Base-by-base conservation (phyloP, 2,888 invertebrate species). In the Tipula vernalis region DNA sequence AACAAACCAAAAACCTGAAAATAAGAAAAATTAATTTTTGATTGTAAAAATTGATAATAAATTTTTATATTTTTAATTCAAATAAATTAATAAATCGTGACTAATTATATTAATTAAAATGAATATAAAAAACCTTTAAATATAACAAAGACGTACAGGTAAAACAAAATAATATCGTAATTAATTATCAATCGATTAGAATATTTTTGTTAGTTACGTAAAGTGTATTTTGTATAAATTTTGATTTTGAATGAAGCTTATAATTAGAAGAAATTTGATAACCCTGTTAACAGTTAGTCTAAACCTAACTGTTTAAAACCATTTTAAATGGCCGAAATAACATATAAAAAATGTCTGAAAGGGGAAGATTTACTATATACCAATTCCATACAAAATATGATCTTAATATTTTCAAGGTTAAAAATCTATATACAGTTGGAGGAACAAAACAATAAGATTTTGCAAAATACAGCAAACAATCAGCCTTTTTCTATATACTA, bases 91-190 rank as follows among this genome's bases (percentile, higher is more conserved):
- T 71, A 71, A 71, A 71, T 71, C 71, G 71, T 71, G 71, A 71
- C 71, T 71, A 71, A 71, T 71, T 71, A 71, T 71, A 71, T 71
- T 71, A 71, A 71, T 71, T 71, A 71, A 71, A 71, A 71, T 71
- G 28, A 28, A 71, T 5, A 71, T 10, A 71, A 47, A 47, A 71
- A 28, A 18, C 28, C 71, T 71, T 71, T 71, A 71, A 28, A 71
- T 71, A 71, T 71, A 71, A 71, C 71, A 71, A 71, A 71, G 71
- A 71, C 71, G 71, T 71, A 28, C 28, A 28, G 0, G 10, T 28
- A 71, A 28, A 28, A 28, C 28, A 71, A 71, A 71, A 28, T 28
- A 71, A 71, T 71, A 71, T 28, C 71, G 71, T 71, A 71, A 71
- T 71, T 71, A 71, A 71, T 71, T 71, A 71, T 71, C 71, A 28